Evolutionary conservation across 2,797 vertebrate species (phyloP).

Genomic region (Hozukius guyotensis): DNA sequence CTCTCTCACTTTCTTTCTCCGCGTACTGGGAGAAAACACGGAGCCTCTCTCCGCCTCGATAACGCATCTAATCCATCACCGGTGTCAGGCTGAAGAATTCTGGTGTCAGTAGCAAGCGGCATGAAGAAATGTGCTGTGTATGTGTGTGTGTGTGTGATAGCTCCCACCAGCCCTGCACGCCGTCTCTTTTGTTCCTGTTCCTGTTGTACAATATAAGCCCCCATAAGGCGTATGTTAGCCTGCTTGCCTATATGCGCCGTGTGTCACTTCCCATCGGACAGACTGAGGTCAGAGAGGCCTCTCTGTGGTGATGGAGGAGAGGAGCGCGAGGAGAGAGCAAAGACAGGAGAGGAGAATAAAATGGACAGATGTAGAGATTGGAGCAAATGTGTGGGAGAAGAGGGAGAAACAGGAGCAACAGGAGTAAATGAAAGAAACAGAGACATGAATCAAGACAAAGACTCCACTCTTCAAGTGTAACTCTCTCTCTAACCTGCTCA

Average conservation of each 20-base stretch:
- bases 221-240: conserved; percentile 75
- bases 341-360: neutral
- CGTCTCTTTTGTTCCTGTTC: conserved; percentile 70
- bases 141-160: conserved; percentile 48
- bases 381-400: neutral
- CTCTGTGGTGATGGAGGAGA: conserved; percentile 32
- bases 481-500: conserved; percentile 23
- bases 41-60: conserved; percentile 78
- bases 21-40: conserved; percentile 66
- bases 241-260: conserved; percentile 46
- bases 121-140: conserved; percentile 57
- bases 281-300: conserved; percentile 30
- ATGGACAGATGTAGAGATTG: neutral
- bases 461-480: conserved; percentile 4
- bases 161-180: conserved; percentile 60
- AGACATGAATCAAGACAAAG: neutral
- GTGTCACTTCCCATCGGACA: conserved; percentile 75
- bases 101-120: conserved; percentile 73
- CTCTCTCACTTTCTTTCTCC: conserved; percentile 37
- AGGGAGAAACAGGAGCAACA: neutral
- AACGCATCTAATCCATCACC: conserved; percentile 86
- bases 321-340: neutral
- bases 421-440: conserved; percentile 2
- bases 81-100: conserved; percentile 82
- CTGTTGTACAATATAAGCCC: conserved; percentile 74